Evolutionary conservation across 2,113 vertebrate species (phyloP).

Genomic region (Numida meleagris): DNA sequence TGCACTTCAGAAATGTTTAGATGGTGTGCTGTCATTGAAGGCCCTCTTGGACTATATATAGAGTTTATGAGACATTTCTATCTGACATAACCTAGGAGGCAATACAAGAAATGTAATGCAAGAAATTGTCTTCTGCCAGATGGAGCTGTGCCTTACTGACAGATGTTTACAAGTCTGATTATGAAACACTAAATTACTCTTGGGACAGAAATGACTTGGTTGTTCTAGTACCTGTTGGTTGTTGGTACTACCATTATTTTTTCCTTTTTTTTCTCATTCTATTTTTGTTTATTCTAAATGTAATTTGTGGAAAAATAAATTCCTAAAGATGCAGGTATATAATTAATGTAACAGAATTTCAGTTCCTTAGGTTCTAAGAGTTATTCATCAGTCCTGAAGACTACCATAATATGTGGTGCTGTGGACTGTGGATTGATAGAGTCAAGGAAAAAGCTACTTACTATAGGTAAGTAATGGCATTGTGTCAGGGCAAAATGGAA

Average conservation of each 20-base stretch:
- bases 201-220: background rate
- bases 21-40: background rate
- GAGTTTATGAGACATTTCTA: background rate
- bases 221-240: constrained; percentile 4
- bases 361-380: background rate
- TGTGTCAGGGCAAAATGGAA: background rate
- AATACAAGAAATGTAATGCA: background rate
- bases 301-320: background rate
- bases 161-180: background rate
- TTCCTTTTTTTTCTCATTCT: background rate
- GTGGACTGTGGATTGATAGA: background rate
- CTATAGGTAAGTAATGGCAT: background rate
- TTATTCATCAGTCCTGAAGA: background rate
- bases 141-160: background rate
- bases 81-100: background rate
- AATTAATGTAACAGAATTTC: background rate
- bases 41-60: background rate
- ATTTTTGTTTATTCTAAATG: background rate
- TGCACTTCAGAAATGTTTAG: background rate
- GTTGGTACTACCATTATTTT: background rate
- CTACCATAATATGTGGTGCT: background rate
- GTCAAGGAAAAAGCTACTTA: background rate
- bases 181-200: background rate
- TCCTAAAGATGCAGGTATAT: background rate
- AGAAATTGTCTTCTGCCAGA: background rate